Base-by-base conservation (phyloP, 2,113 vertebrate genomes). In the Paralichthys olivaceus region DNA sequence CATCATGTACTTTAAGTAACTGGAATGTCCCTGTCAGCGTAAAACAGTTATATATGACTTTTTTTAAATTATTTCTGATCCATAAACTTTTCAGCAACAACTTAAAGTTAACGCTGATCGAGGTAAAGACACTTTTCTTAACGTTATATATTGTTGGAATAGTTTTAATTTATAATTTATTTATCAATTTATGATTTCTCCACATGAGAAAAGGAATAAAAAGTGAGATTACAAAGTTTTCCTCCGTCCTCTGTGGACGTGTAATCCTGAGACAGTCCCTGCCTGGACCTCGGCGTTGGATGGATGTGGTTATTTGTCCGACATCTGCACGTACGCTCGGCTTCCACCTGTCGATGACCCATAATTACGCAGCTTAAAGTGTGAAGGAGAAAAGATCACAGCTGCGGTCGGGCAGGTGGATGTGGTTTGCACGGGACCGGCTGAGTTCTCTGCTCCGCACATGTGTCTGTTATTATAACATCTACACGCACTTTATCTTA, bases 301-400 rank as follows among this genome's bases (percentile, higher is more conserved):
- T 66, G 69, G 76, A 62, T 64, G 85, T 49, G 67, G 83, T 74
- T 75, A 72, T 72, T 40, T 9, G 28, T 73, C 58, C 65, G 19
- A 87, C 85, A 81, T 87, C 75, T 86, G 81, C 72, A 63, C 29
- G 68, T 2, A 5, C 22, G 8, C 63, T 58, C 22, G 5, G 81
- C 75, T 43, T 47, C 84, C 86, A 91, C 87, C 87, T 89, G 87
- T 69, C 72, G 85, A 86, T 61, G 7, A 70, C 73, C 53, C 66
- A 1, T 83, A 89, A 92, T 92, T 87, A 84, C 53, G 0, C 65
- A n/a, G 77, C 72, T 80, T 40, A 66, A 80, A 89, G 78, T 53
- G 73, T 56, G 69, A 0, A 29, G 79, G 73, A 17, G 19, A 53
- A 75, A 84, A 71, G 83, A 86, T 88, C 89, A 87, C 80, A 82